Evolutionary conservation across 2,113 vertebrate genomes (phyloP), one percentile per base, ranked within the genome.

Genomic region (Gracilinanus agilis): DNA sequence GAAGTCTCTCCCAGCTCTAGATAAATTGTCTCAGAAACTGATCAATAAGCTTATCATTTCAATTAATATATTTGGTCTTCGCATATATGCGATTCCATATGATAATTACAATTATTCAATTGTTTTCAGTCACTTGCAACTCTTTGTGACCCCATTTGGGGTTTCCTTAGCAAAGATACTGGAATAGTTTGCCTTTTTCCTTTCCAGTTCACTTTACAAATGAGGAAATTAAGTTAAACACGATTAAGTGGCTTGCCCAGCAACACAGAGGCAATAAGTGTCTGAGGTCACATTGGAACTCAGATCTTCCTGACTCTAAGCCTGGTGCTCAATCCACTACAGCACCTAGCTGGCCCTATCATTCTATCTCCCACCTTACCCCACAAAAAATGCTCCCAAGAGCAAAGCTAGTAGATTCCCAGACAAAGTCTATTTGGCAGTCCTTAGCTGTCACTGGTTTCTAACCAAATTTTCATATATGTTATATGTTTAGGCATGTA

Each of bases 391-490:
- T 90, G 24, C 44, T 23, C 90, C 90, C 56, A 90, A 75, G 91
- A 94, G 21, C 27, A 88, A 23, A 96, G 44, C 24, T 91, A 90
- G 88, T 61, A 91, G 27, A 89, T n/a, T 92, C 24, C 25, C 91
- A 34, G 53, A 34, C 40, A 34, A 94, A 94, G 40, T 95, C 61
- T 53, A 90, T 91, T 90, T 94, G 49, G 44, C 9, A 34, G 6
- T 53, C 89, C n/a, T n/a, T 67, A 44, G 29, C 23, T 54, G 53
- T 95, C 56, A 92, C 49, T 90, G 9, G n/a, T 91, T 27, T 94
- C 75, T 61, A 83, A 61, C 29, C 75, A 89, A 95, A 91, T 55
- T 54, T 93, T 92, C 44, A 94, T 3, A 54, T 94, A 54, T 75
- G 34, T 34, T 27, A 13, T 34, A 49, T 49, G 49, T 49, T 49